phyloP scores from a whole-genome alignment of 1,140 invertebrate species.

The Drepana arcuata region DNA sequence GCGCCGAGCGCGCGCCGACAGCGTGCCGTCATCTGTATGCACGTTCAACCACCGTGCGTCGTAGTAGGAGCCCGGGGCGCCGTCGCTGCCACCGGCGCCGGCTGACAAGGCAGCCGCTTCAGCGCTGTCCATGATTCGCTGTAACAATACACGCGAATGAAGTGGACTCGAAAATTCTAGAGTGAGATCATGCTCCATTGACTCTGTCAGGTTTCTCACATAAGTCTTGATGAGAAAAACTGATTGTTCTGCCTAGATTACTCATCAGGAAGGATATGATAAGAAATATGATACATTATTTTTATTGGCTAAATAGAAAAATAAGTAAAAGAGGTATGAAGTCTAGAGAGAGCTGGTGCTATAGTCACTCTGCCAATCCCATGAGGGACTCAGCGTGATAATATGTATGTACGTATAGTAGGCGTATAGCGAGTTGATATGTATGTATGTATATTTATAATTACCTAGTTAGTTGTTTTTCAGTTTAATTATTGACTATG shows the following conservation, averaged over 20 bases:
- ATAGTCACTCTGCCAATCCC: no score
- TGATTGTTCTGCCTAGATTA: neutral
- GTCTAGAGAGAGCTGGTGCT: no score
- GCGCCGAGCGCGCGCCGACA: conserved; percentile 77
- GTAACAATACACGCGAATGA: conserved; percentile 19
- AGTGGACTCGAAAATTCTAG: neutral
- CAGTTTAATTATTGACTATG: neutral
- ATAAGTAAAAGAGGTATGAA: neutral
- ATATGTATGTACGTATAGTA: no score
- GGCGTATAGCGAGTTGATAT: no score
- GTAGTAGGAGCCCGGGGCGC: conserved; percentile 74
- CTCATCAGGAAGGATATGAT: neutral
- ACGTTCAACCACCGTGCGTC: conserved; percentile 82
- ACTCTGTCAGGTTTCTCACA: no score
- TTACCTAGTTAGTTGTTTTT: neutral
- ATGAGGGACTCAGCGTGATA: no score
- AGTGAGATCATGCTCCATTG: neutral
- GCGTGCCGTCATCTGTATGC: conserved; percentile 79
- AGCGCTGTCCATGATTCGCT: conserved; percentile 90
- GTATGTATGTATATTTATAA: neutral
- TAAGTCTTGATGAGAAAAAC: neutral
- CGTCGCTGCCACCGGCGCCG: conserved; percentile 52
- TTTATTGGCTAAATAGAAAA: neutral
- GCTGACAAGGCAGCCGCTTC: conserved; percentile 87
- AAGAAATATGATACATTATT: neutral